Conservation (phyloP, 2,113 vertebrate species). For the Chionomys nivalis region DNA sequence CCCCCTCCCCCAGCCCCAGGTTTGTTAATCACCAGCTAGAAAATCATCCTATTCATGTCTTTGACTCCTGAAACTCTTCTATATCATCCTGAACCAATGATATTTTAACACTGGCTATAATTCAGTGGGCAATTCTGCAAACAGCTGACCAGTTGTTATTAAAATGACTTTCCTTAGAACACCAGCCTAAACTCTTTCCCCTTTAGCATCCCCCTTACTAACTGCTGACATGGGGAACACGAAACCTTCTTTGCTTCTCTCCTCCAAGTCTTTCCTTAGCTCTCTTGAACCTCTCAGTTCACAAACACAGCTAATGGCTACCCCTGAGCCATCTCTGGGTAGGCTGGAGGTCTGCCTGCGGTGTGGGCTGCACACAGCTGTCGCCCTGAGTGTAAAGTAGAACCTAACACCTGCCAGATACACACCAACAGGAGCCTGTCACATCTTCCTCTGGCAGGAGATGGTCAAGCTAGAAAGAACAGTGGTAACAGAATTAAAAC, state of each 20-base stretch:
- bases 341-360: conserved; percentile 48
- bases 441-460: conserved; percentile 34
- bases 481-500: conserved; percentile 41
- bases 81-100: not conserved
- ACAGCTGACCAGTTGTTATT: not conserved
- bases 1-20: not conserved
- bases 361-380: conserved; percentile 45
- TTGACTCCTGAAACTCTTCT: not conserved
- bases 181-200: not conserved
- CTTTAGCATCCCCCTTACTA: not conserved
- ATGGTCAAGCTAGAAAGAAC: conserved; percentile 46
- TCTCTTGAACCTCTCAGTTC: conserved; percentile 33
- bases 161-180: not conserved
- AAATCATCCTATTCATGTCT: not conserved
- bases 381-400: not conserved
- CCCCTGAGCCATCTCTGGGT: conserved; percentile 36
- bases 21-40: not conserved
- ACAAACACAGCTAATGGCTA: conserved; percentile 1
- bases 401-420: not conserved
- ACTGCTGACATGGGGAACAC: not conserved
- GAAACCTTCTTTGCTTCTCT: not conserved
- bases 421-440: not conserved
- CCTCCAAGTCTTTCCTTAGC: not conserved
- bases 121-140: not conserved
- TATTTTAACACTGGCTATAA: not conserved